Conservation (phyloP, 2,113 vertebrate genomes). For the Petrocephalus microphthalmus region DNA sequence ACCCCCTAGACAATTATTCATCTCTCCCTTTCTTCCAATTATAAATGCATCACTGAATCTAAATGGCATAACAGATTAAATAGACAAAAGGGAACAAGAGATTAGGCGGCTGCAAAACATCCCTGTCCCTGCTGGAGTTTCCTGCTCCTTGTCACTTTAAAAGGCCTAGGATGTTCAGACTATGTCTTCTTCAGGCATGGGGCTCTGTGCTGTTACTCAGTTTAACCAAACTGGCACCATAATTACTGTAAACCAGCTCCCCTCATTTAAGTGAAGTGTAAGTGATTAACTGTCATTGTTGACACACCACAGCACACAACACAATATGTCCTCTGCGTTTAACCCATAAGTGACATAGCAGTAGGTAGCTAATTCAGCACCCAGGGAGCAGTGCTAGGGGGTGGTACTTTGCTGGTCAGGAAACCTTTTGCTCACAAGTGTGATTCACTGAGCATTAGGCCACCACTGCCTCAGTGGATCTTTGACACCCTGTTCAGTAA, state of each 20-base stretch:
- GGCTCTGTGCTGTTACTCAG: neutral
- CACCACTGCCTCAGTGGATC: neutral
- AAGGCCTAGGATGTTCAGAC: neutral
- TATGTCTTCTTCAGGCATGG: neutral
- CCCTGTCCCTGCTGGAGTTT: neutral
- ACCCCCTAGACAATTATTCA: slow-evolving; percentile 12
- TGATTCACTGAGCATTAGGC: too few relatives aligned
- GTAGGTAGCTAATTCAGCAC: too few relatives aligned
- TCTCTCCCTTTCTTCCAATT: slow-evolving; percentile 9
- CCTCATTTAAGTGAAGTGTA: neutral
- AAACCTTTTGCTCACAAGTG: too few relatives aligned
- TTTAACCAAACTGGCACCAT: neutral
- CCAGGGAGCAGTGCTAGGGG: too few relatives aligned
- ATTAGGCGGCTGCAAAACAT: neutral
- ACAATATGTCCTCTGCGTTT: too few relatives aligned
- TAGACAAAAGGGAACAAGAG: neutral
- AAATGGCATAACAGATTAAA: slow-evolving; percentile 15
- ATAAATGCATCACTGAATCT: slow-evolving; percentile 17
- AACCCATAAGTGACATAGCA: too few relatives aligned
- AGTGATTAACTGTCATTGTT: too few relatives aligned
- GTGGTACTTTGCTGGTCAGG: too few relatives aligned
- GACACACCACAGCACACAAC: too few relatives aligned
- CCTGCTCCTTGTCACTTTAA: neutral
- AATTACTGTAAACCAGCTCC: neutral
- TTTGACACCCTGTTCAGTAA: slow-evolving; percentile 51